Evolutionary conservation across 1,140 invertebrate species (phyloP), one percentile per base, ranked within the genome.

Genomic region (Eupeodes corollae): DNA sequence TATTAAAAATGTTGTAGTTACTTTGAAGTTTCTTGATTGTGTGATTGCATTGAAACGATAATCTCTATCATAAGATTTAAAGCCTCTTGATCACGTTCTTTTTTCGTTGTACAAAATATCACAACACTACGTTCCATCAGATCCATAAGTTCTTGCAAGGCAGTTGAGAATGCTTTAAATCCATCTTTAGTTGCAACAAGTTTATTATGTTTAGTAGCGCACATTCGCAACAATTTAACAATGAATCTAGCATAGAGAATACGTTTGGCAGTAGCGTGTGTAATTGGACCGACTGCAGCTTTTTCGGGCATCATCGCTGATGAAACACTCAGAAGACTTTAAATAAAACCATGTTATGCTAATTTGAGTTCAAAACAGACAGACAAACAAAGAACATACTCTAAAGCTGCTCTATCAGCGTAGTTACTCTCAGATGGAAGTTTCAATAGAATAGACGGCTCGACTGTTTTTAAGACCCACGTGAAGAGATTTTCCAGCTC

Each of bases 401-500:
- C 60, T 43, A 75, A 56, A 10, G 74, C 59, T 37, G 65, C 59
- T 43, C 66, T 65, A 56, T 74, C 73, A 30, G 71, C 59, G 48
- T 73, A 58, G 42, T 63, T 61, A 15, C 47, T 67, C 40, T 70
- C 54, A 11, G 58, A 51, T 42, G 71, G 68, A 19, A 59, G 52
- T 52, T 66, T 68, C 12, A 88, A 70, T 31, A 87, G 75, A 51
- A 84, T 81, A 46, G 74, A 69, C 0, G 84, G 79, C 69, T 89
- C 83, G 63, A 80, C 83, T 41, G 79, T 82, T 74, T 82, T 82
- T 2, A 87, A 76, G 51, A 84, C 82, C 84, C 84, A 88, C 56
- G 84, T 84, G 44, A 84, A 73, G 15, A 85, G 72, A 44, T 78
- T 74, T 56, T 86, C 81, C 52, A 80, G 79, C 19, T 74, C 73